Base-by-base conservation (phyloP, 2,888 invertebrate genomes). In the Willowsia nigromaculata region DNA sequence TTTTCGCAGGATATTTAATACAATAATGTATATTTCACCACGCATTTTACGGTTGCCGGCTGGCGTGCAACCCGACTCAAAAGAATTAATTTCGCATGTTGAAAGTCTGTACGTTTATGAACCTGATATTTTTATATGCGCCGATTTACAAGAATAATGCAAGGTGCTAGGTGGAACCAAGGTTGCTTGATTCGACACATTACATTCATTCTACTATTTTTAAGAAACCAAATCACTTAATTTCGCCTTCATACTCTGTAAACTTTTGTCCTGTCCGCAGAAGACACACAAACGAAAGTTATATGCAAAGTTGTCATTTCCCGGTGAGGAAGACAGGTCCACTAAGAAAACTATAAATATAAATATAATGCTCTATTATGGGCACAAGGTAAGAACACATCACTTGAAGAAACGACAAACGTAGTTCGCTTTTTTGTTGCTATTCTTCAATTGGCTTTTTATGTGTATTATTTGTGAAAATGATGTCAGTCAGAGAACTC, bases 401-500 rank as follows among this genome's bases (percentile, higher is more conserved):
- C 50, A 6, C 30, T n/a, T 1, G 27, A 43, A 1, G 15, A 71
- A 43, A 71, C 37, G 47, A 74, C 59, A 47, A 78, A 76, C 56
- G 18, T 27, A 68, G 47, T 18, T 22, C 15, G 13, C 33, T 27
- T 85, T 76, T 68, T 37, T 33, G 30, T 9, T 40, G 33, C 22
- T 33, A 0, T 68, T 86, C 11, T 50, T 37, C 30, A 22, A 68
- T 53, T 27, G 22, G 84, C 43, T 59, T 74, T 76, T 15, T 53
- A 18, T 68, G 30, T 47, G 81, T 71, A 87, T 87, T 87, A 87
- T 87, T 87, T 87, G 87, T 18, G 74, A 80, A 53, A 87, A 87
- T 87, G 87, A 87, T 87, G 81, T 87, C 80, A 87, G 78, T 86
- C 80, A 87, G 40, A 22, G n/a, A n/a, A n/a, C n/a, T n/a, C n/a